phyloP scores from a whole-genome alignment of 2,113 vertebrate species.

The Gopherus evgoodei region DNA sequence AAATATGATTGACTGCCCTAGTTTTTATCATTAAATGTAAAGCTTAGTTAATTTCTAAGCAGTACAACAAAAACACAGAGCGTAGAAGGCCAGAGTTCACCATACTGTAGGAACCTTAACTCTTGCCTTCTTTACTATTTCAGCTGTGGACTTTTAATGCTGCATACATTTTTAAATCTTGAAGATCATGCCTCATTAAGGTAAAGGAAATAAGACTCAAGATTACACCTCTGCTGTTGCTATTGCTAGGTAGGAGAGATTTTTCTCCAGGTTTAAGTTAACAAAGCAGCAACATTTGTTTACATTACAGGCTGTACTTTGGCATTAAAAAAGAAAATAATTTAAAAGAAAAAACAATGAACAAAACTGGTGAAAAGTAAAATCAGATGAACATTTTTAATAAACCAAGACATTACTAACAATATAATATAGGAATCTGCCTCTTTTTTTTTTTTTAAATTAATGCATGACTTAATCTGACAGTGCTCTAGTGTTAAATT shows the following conservation, averaged over 20 bases:
- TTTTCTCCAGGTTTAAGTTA: neutral
- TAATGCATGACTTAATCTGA: neutral
- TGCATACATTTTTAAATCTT: neutral
- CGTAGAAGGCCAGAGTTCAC: constrained; percentile 17
- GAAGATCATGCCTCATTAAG: constrained; percentile 1
- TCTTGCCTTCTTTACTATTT: constrained; percentile 29
- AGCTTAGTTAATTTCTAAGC: constrained; percentile 47
- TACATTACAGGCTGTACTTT: neutral
- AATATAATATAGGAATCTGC: accelerated
- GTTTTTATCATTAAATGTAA: constrained; percentile 37
- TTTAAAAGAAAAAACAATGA: neutral
- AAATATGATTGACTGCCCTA: no score
- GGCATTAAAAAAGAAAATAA: neutral
- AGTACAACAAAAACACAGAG: constrained; percentile 14
- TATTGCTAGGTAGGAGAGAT: neutral
- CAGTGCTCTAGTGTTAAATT: neutral
- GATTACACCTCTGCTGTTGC: neutral
- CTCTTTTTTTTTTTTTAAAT: neutral
- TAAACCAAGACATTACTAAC: neutral
- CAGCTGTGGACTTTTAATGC: neutral
- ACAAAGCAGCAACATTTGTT: neutral
- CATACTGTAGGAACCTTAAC: accelerated
- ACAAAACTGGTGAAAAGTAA: neutral
- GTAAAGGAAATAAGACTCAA: neutral
- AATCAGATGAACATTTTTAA: neutral